Evolutionary conservation across 2,797 vertebrate genomes (phyloP).

Genomic region (Arnoldichthys spilopterus): DNA sequence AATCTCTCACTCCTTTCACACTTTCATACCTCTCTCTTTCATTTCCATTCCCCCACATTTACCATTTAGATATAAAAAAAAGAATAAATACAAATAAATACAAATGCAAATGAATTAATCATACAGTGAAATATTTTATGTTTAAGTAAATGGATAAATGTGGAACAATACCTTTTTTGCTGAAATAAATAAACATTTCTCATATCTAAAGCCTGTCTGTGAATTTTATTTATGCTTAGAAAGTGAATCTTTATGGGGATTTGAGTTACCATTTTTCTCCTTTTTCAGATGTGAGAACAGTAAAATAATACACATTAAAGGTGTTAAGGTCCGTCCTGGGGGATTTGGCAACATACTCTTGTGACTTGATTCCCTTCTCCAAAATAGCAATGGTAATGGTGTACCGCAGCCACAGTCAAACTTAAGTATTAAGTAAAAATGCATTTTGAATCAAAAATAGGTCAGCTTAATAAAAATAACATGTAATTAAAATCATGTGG

Average conservation of each 20-base stretch:
- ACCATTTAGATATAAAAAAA: background rate
- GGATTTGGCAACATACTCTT: too few relatives aligned
- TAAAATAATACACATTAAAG: too few relatives aligned
- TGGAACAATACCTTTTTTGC: background rate
- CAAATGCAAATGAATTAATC: background rate
- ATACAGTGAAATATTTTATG: background rate
- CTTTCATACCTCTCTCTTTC: background rate
- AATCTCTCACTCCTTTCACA: background rate
- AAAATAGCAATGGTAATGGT: too few relatives aligned
- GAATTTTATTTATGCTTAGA: background rate
- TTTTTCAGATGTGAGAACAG: too few relatives aligned
- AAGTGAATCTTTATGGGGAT: background rate
- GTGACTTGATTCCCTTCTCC: too few relatives aligned
- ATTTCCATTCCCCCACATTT: background rate
- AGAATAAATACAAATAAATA: background rate
- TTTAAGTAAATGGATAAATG: background rate
- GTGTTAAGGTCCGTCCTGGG: too few relatives aligned
- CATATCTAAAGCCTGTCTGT: background rate
- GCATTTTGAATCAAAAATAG: too few relatives aligned
- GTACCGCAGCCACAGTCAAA: too few relatives aligned
- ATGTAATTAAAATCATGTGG: too few relatives aligned
- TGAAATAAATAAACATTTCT: background rate
- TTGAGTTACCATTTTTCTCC: too few relatives aligned
- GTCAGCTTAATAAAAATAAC: too few relatives aligned
- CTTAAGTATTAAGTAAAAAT: too few relatives aligned